phyloP scores from a whole-genome alignment of 1,140 invertebrate species.

The Cecropterus lyciades region DNA sequence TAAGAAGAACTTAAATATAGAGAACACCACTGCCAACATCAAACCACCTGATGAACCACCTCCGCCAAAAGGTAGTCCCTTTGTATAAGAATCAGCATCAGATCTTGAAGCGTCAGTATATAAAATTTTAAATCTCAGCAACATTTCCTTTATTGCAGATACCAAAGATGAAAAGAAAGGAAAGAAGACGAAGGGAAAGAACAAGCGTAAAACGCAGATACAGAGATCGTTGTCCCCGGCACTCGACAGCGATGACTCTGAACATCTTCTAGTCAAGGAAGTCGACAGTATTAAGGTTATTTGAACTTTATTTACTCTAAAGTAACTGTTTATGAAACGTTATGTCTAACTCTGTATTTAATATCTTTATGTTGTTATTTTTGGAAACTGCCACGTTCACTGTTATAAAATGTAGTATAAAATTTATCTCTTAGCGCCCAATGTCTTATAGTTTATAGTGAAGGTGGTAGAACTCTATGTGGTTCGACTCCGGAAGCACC shows the following conservation, averaged over 20 bases:
- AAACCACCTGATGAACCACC: slow-evolving; percentile 71
- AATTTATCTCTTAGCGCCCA: too few relatives aligned
- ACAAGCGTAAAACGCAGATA: slow-evolving; percentile 55
- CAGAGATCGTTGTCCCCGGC: slow-evolving; percentile 52
- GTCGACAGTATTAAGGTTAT: slow-evolving; percentile 73
- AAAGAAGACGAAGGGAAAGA: slow-evolving; percentile 68
- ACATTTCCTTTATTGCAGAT: slow-evolving; percentile 41
- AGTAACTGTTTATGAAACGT: too few relatives aligned
- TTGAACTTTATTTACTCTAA: neutral
- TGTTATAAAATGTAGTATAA: too few relatives aligned
- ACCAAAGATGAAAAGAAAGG: slow-evolving; percentile 68
- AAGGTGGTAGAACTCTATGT: too few relatives aligned
- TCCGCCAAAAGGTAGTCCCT: slow-evolving; percentile 54
- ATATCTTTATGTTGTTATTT: too few relatives aligned
- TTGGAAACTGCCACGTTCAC: too few relatives aligned
- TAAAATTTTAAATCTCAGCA: slow-evolving; percentile 21
- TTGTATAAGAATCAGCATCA: neutral
- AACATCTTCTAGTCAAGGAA: slow-evolving; percentile 70
- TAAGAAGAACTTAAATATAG: slow-evolving; percentile 77
- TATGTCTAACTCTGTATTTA: too few relatives aligned
- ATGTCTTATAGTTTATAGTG: too few relatives aligned
- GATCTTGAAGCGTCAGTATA: neutral
- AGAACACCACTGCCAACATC: slow-evolving; percentile 79
- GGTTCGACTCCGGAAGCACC: too few relatives aligned
- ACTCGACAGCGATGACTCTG: slow-evolving; percentile 71